Base-by-base conservation (phyloP, 1,140 invertebrate species). In the Halyomorpha halys region DNA sequence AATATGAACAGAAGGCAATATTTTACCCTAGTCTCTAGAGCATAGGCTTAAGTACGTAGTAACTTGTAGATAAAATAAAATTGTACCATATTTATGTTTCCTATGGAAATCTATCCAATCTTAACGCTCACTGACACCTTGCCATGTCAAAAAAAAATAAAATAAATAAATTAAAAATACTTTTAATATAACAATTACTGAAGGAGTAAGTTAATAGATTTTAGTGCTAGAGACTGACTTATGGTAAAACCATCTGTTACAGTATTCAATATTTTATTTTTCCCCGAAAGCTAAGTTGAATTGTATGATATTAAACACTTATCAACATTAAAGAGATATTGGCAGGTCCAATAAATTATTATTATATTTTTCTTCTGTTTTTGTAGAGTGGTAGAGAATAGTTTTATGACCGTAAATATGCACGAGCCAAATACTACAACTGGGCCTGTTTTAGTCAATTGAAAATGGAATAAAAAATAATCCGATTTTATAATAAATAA, bases 1-100 rank as follows among this genome's bases (percentile, higher is more conserved):
- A 65, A 65, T 65, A 65, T 65, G 63, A 65, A 65, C 63, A 59
- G 63, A 65, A 65, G 63, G 63, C 63, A 65, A 65, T 65, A 65
- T 65, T 65, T 3, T 56, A 56, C 44, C 59, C 27, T 65, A 65
- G 63, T 59, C 51, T 23, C 19, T 65, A 65, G 63, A 30, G 23
- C 19, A 44, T 61, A 44, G 60, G 44, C 60, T 47, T 45, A 61
- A 61, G 44, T 23, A 27, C 13, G 44, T 47, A 47, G 60, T 47
- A 23, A 56, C 53, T 27, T 45, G 23, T 45, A 49, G 61, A 27
- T 45, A 34, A 61, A 23, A 45, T n/a, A 23, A 27, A 47, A 49
- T 45, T 45, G 25, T 18, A 62, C 23, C n/a, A 61, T 21, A 60
- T 44, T 59, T 59, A 45, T 65, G 54, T 65, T 65, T 65, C 63